phyloP scores from a whole-genome alignment of 2,888 invertebrate genomes.

The Platycheirus albimanus region DNA sequence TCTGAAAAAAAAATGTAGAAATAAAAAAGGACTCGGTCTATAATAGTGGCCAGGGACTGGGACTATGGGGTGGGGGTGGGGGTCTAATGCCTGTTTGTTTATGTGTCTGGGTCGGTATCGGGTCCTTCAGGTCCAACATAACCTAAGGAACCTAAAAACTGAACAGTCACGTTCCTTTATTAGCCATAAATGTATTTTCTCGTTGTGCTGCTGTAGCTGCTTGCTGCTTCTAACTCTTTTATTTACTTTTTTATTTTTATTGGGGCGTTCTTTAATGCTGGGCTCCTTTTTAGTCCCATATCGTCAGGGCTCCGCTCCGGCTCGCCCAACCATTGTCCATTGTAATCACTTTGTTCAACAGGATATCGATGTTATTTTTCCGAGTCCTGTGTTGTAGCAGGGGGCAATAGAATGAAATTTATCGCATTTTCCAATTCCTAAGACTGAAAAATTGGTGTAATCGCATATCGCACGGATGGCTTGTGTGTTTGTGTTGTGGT shows the following conservation, averaged over 20 bases:
- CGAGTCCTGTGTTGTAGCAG: not conserved
- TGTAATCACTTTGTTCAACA: conserved; percentile 73
- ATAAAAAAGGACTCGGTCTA: conserved; percentile 11
- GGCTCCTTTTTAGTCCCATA: conserved; percentile 17
- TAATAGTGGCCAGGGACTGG: not conserved
- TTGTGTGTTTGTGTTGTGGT: not conserved
- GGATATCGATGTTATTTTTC: conserved; percentile 61
- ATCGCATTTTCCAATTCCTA: conserved; percentile 63
- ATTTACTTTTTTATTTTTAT: conserved; percentile 70
- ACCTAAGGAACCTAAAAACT: conserved; percentile 56
- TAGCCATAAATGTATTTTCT: conserved; percentile 73
- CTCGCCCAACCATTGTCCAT: conserved; percentile 8
- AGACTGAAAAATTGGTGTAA: conserved; percentile 72
- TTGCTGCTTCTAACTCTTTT: conserved; percentile 65
- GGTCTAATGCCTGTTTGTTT: conserved; percentile 67
- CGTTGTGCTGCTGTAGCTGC: no score
- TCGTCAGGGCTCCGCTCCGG: conserved; percentile 10
- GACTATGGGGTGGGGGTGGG: no score
- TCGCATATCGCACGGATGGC: conserved; percentile 57
- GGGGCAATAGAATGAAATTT: conserved; percentile 52
- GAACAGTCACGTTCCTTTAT: conserved; percentile 71
- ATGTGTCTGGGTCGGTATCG: conserved; percentile 50
- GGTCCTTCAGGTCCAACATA: conserved; percentile 24
- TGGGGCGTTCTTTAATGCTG: conserved; percentile 28
- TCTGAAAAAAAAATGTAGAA: no score